Base-by-base conservation (phyloP, 2,888 invertebrate genomes). In the Thalpophila matura region DNA sequence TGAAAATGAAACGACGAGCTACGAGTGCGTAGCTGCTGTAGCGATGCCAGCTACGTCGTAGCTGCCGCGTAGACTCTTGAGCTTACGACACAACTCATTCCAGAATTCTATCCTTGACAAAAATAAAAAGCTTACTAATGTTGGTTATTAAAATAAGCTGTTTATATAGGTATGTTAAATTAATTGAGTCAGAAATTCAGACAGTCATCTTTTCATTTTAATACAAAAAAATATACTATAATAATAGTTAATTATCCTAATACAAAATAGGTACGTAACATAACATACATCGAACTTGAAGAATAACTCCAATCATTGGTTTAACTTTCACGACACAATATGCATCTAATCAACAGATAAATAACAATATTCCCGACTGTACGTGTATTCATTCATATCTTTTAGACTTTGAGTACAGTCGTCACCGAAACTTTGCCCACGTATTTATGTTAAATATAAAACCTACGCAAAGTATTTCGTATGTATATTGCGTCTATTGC, bases 361-460 rank as follows among this genome's bases (percentile, higher is more conserved):
- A 64, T 72, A 33, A 54, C 24, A 47, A 26, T 42, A 40, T 42
- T 7, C n/a, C 1, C 10, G 26, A 37, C 4, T 64, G 54, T 71
- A 64, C 65, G 46, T 64, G 72, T n/a, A n/a, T 10, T 18, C 10
- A 26, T 45, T 33, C 18, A 55, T 35, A 55, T 68, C 14, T 40
- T 18, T 46, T 40, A 45, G 24, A 58, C 43, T 24, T 49, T 27
- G 33, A 51, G 59, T 57, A 77, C 50, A 68, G 37, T 69, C 60
- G 51, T 20, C 37, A 27, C 22, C 47, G 60, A 38, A 77, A 58
- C 55, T 77, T 77, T 42, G 22, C 29, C 20, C 51, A 57, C 47
- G 27, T 69, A 74, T 78, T 78, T 78, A 74, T 60, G 64, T 78
- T 60, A 51, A 55, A 45, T 63, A 73, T 45, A 60, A 68, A 77